phyloP scores from a whole-genome alignment of 2,797 vertebrate species.

The Gymnopithys bicolor region DNA sequence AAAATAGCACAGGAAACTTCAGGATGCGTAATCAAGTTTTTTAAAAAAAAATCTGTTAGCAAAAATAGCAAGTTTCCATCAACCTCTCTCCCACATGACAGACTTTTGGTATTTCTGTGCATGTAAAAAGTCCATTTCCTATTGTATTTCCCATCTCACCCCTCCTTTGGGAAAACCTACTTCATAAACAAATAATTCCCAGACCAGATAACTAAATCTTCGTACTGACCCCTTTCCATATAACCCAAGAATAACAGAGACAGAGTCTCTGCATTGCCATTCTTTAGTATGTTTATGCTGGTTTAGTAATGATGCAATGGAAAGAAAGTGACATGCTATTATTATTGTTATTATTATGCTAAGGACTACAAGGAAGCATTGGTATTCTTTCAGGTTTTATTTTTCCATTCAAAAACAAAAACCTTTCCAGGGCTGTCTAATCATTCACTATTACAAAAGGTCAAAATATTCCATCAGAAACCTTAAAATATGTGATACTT shows the following conservation, averaged over 20 bases:
- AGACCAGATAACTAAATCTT: conserved; percentile 49
- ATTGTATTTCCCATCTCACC: conserved; percentile 61
- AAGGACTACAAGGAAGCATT: conserved; percentile 56
- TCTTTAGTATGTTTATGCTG: conserved; percentile 52
- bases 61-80: conserved; percentile 69
- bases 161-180: conserved; percentile 68
- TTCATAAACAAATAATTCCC: conserved; percentile 68
- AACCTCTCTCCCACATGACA: conserved; percentile 9
- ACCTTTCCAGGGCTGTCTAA: conserved; percentile 21
- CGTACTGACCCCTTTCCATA: conserved; percentile 15
- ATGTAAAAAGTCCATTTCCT: conserved; percentile 52
- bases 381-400: conserved; percentile 51
- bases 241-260: background rate
- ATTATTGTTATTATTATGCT: conserved; percentile 29
- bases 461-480: conserved; percentile 55
- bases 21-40: background rate
- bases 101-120: conserved; percentile 37
- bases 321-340: conserved; percentile 66
- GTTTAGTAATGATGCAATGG: conserved; percentile 76
- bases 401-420: conserved; percentile 70
- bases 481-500: background rate
- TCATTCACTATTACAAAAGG: conserved; percentile 12
- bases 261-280: conserved; percentile 16
- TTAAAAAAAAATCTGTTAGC: conserved; percentile 21
- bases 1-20: conserved; percentile 63